Evolutionary conservation across 2,888 invertebrate genomes (phyloP), one percentile per base, ranked within the genome.

Genomic region (Hermaeophaga mercurialis): DNA sequence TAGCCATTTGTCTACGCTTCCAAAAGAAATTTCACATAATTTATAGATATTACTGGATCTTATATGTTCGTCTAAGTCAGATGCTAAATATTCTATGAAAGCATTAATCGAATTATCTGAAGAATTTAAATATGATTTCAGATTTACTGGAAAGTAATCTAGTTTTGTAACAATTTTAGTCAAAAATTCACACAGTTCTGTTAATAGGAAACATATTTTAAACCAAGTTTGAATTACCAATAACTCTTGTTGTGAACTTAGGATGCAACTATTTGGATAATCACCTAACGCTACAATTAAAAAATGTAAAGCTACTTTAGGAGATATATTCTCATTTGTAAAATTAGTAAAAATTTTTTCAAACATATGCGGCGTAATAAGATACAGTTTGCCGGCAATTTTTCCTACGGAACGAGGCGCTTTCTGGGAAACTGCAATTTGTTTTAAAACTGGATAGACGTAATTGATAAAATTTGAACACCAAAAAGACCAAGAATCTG

Each of bases 201-300:
- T 61, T 8, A 69, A 67, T 33, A 75, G 52, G 17, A 77, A 57
- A 50, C 72, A 72, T 39, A 72, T 70, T 56, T 73, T 73, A 2
- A 72, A 58, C 77, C 77, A 77, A 3, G 72, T 70, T 43, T 73
- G 73, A 17, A 77, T 54, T 17, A 73, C 66, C 12, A 68, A 50
- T 12, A 56, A 62, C 62, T 75, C 73, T 55, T 74, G 71, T 38
- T 66, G 61, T 11, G 65, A 47, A 1, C 65, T 61, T 22, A 73
- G 44, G 7, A 67, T 58, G 39, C 67, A 63, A 33, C 58, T 66
- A 26, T 63, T 63, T 1, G 69, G 66, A 53, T 68, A 68, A 38
- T 70, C 61, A 17, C 66, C 65, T 34, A 76, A 64, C 43, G 73
- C 56, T 2, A 62, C 62, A 12, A 58, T 64, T 14, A 75, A 57